phyloP scores from a whole-genome alignment of 2,888 invertebrate species.

The Synergus gifuensis region DNA sequence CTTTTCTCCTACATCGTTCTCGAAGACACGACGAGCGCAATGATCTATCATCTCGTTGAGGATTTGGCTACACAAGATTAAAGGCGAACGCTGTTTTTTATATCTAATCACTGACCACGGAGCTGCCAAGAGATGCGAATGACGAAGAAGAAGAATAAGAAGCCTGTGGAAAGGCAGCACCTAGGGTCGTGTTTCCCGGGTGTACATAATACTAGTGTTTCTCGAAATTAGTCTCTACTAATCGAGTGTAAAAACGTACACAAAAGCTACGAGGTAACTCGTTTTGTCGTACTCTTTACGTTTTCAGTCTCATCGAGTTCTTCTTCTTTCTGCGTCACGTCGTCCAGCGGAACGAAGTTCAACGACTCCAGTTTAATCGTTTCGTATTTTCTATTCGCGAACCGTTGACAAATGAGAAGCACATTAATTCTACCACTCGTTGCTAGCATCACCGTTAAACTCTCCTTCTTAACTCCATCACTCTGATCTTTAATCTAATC shows the following conservation, averaged over 20 bases:
- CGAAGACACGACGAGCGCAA: background rate
- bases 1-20: slow-evolving; percentile 10
- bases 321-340: slow-evolving; percentile 60
- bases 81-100: slow-evolving; percentile 62
- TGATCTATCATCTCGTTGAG: slow-evolving; percentile 10
- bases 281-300: slow-evolving; percentile 73
- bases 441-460: slow-evolving; percentile 23
- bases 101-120: slow-evolving; percentile 68
- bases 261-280: slow-evolving; percentile 74
- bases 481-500: background rate
- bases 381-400: slow-evolving; percentile 41
- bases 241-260: slow-evolving; percentile 69
- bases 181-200: slow-evolving; percentile 64
- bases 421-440: slow-evolving; percentile 13
- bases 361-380: slow-evolving; percentile 49
- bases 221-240: slow-evolving; percentile 58
- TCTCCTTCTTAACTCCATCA: background rate
- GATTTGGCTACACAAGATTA: slow-evolving; percentile 45
- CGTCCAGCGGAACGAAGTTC: slow-evolving; percentile 57
- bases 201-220: slow-evolving; percentile 73
- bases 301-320: slow-evolving; percentile 74
- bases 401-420: slow-evolving; percentile 27
- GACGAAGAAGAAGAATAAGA: slow-evolving; percentile 46
- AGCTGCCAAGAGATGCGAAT: slow-evolving; percentile 58
- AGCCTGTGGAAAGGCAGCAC: slow-evolving; percentile 44